Evolutionary conservation across 1,140 invertebrate genomes (phyloP).

Genomic region (Hylaeus anthracinus): DNA sequence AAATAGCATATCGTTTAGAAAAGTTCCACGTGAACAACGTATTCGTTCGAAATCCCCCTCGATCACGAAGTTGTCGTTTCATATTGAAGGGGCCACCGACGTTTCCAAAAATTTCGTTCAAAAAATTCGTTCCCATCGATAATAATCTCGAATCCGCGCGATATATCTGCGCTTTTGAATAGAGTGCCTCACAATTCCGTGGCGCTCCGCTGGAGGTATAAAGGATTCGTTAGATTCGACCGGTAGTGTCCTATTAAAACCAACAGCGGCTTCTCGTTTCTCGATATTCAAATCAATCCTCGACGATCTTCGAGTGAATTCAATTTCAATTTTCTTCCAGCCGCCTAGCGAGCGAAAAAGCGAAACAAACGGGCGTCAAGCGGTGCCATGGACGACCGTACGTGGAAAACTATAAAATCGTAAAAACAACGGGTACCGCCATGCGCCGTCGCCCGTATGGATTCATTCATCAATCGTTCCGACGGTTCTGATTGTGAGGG

Average conservation of each 20-base stretch:
- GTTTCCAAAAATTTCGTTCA: neutral
- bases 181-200: neutral
- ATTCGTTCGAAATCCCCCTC: neutral
- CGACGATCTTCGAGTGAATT: slow-evolving; percentile 25
- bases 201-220: neutral
- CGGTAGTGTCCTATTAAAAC: neutral
- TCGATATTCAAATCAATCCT: slow-evolving; percentile 1
- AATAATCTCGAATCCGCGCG: neutral
- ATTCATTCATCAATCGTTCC: slow-evolving; percentile 64
- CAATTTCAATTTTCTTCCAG: slow-evolving; percentile 38
- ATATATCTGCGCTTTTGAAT: neutral
- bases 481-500: slow-evolving; percentile 56
- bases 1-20: neutral
- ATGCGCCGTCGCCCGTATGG: slow-evolving; percentile 17
- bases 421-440: slow-evolving; percentile 43
- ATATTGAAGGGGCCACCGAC: neutral
- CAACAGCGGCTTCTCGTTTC: neutral
- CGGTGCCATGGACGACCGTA: no score
- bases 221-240: neutral
- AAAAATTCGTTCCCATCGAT: neutral
- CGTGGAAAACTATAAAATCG: slow-evolving; percentile 29
- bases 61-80: neutral
- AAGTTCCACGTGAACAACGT: neutral
- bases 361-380: neutral
- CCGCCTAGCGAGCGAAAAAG: neutral